A percentile compares a stretch with the other conserved stretches of the same genome.
Conservation (phyloP, 2,888 invertebrate genomes). For the Plagodis dolabraria region DNA sequence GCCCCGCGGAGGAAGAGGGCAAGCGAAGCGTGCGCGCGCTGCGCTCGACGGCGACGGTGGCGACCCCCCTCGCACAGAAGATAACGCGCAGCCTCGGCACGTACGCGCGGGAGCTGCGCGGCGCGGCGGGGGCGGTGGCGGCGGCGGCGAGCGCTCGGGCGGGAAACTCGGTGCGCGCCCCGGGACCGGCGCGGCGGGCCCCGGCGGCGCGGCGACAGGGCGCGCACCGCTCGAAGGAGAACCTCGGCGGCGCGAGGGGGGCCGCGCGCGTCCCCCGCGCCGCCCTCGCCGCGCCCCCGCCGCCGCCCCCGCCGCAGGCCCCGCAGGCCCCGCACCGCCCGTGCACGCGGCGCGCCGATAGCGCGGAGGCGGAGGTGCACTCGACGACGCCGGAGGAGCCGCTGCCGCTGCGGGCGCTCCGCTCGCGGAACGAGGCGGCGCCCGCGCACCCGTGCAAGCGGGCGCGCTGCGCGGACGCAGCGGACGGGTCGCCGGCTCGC, state of each 20-base stretch:
- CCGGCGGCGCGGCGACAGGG: slow-evolving; percentile 66
- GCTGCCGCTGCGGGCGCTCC: slow-evolving; percentile 50
- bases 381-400: slow-evolving; percentile 31
- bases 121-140: slow-evolving; percentile 48
- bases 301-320: slow-evolving; percentile 40
- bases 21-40: slow-evolving; percentile 44
- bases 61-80: slow-evolving; percentile 53
- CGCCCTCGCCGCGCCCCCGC: slow-evolving; percentile 48
- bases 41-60: slow-evolving; percentile 50
- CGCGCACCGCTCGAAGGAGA: slow-evolving; percentile 75
- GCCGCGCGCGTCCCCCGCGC: slow-evolving; percentile 62
- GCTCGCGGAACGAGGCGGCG: slow-evolving; percentile 53
- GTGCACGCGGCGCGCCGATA: slow-evolving; percentile 41
- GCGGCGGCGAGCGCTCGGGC: slow-evolving; percentile 53
- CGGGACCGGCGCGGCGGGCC: slow-evolving; percentile 69
- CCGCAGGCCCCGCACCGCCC: slow-evolving; percentile 44
- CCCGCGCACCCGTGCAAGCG: slow-evolving; percentile 40
- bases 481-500: slow-evolving; percentile 59
- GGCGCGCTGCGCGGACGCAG: slow-evolving; percentile 42
- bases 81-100: slow-evolving; percentile 56
- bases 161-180: slow-evolving; percentile 76
- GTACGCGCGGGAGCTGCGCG: slow-evolving; percentile 57
- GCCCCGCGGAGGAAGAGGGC: slow-evolving; percentile 42
- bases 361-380: slow-evolving; percentile 46
- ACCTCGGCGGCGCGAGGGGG: slow-evolving; percentile 66